Evolutionary conservation across 2,797 vertebrate species (phyloP), one percentile per base, ranked within the genome.

Genomic region (Sandelia bainsii): DNA sequence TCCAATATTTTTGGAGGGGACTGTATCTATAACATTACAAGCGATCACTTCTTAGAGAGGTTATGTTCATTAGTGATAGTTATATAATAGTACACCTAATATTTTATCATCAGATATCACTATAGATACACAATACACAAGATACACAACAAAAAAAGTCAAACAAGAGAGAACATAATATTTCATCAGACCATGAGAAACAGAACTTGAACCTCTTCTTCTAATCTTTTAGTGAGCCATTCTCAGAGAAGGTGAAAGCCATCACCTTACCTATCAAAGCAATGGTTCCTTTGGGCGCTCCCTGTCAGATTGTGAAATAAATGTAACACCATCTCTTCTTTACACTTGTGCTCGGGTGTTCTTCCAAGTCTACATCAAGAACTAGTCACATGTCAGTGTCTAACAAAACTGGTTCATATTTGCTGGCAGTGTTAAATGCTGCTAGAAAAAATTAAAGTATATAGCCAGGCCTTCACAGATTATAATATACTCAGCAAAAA

Each of bases 201-300:
- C 17, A 20, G 29, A 72, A 75, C 8, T 16, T 0, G 3, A 51
- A 52, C 14, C 53, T 67, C 3, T 29, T 65, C 72, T 67, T 19
- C 34, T 10, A 6, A 37, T 69, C 23, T 76, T n/a, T 50, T 40
- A 34, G 48, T 14, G 17, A 81, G 54, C 8, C 46, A 69, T 50
- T 85, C 61, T 73, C 22, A 8, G 9, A 72, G 66, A 62, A 70
- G 67, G 59, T 80, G 58, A 78, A 74, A 82, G 73, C 54, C 70
- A 64, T 79, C 67, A 69, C 14, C 54, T 63, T 12, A 52, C 66
- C 46, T 67, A 80, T 86, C 76, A 69, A 52, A 63, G 56, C 66
- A 79, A 77, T 22, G 16, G 53, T 63, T 85, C 66, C 69, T 77
- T 56, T 62, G 73, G 66, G 73, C 52, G 8, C 44, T 63, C 27